Percentiles rank a stretch among this genome's conserved stretches.
These are phyloP conservation scores for Trissolcus japonicus DNA, from an alignment of 2,888 invertebrate species.

Conservation along the genomic window DNA sequence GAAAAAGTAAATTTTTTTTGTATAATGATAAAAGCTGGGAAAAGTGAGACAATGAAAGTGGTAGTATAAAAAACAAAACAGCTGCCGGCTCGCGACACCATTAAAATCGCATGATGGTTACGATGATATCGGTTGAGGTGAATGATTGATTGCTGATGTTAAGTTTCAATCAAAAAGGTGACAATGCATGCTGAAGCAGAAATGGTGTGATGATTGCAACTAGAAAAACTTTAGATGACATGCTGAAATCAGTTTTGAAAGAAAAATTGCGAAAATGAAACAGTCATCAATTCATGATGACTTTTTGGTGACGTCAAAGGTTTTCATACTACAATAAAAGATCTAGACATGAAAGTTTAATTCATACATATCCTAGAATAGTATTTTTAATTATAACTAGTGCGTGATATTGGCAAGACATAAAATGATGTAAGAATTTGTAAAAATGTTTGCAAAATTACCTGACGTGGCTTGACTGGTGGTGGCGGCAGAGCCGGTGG, in stretches of 20 bases:
- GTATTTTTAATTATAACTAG: too few relatives aligned
- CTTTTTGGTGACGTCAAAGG: too few relatives aligned
- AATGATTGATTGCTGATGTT: conserved; percentile 18
- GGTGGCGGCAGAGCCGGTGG: conserved; percentile 73
- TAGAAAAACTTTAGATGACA: too few relatives aligned
- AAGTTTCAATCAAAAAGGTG: too few relatives aligned
- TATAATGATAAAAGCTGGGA: conserved; percentile 45
- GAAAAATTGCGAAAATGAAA: too few relatives aligned
- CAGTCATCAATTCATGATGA: too few relatives aligned
- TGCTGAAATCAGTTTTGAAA: too few relatives aligned
- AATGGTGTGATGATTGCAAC: neutral
- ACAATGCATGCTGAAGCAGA: conserved; percentile 41
- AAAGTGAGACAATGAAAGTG: conserved; percentile 44
- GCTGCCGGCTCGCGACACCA: conserved; percentile 34
- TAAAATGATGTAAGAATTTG: too few relatives aligned
- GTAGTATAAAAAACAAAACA: conserved; percentile 14
- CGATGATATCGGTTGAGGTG: conserved; percentile 31
- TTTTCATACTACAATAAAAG: too few relatives aligned
- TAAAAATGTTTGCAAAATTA: conserved; percentile 52
- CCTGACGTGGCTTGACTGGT: conserved; percentile 75
- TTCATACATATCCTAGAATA: too few relatives aligned
- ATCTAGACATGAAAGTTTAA: too few relatives aligned
- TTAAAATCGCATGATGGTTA: conserved; percentile 29
- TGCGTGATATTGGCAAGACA: too few relatives aligned
- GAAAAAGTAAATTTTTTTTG: conserved; percentile 70